Base-by-base conservation (phyloP, 2,797 vertebrate genomes). In the Sciaenops ocellatus region DNA sequence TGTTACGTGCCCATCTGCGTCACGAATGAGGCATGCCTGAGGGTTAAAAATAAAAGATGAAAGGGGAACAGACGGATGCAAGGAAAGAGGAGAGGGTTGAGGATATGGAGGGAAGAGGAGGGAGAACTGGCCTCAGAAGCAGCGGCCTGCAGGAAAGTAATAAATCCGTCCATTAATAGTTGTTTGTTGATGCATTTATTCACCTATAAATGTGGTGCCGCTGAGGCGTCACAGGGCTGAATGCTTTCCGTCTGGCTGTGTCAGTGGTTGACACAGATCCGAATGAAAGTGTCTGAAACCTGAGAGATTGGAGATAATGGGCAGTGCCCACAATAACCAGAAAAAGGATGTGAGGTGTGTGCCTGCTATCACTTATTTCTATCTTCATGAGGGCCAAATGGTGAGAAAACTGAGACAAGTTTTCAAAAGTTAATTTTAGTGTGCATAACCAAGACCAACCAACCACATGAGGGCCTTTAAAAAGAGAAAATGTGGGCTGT, bases 41-140 rank as follows among this genome's bases (percentile, higher is more conserved):
- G 91, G 89, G 93, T 94, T 95, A 95, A 95, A 95, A 95, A 95
- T 95, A 96, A 93, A 88, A 81, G 84, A 92, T 89, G 85, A 93
- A 90, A 89, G 75, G 74, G 86, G 76, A 85, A 80, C 78, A 86
- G 87, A 87, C 60, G 84, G 79, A 87, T 80, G 79, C 76, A 69
- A 79, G 69, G 61, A 74, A 71, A 84, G 76, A 78, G 76, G 73
- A 83, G 84, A 84, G 78, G 66, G 77, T 60, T 73, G 85, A 76
- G 56, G 76, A 84, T 69, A 71, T 51, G 54, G 64, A 72, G 34
- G 60, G 70, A 28, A 56, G 70, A 47, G 9, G 66, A 42, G 55
- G 69, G 72, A 60, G 76, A 54, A 73, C 76, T 80, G 42, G 73
- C 59, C 57, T 67, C 28, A 62, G 76, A 82, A 70, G 79, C 80